Evolutionary conservation across 2,113 vertebrate species (phyloP).

Genomic region (Stegastes partitus): DNA sequence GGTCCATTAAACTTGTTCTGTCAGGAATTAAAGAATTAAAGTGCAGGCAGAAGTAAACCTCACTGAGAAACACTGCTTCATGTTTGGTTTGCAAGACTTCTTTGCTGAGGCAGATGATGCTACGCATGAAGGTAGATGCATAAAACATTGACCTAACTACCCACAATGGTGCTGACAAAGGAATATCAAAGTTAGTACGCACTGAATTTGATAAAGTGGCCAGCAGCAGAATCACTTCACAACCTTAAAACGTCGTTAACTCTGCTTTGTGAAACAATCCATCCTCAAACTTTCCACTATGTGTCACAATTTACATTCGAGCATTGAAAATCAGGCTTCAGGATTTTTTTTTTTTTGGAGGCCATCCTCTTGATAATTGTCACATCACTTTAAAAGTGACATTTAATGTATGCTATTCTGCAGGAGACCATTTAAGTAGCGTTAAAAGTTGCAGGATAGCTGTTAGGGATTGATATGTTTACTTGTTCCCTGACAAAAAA

Average conservation of each 20-base stretch:
- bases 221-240: neutral
- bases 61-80: slow-evolving; percentile 3
- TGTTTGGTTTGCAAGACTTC: neutral
- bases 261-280: neutral
- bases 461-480: neutral
- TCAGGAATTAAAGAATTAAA: slow-evolving; percentile 39
- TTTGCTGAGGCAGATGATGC: slow-evolving; percentile 7
- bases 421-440: too few relatives aligned
- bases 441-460: neutral
- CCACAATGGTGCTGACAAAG: neutral
- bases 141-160: neutral
- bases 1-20: neutral
- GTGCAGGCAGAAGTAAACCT: slow-evolving; percentile 59
- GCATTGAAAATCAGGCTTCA: neutral
- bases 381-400: neutral
- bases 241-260: neutral
- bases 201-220: neutral
- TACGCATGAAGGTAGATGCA: neutral
- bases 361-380: neutral
- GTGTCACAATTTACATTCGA: neutral
- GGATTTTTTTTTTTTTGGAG: neutral
- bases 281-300: neutral
- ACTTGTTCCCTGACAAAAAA: slow-evolving; percentile 10
- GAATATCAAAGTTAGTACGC: neutral
- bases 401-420: neutral